Percentiles rank a stretch among this genome's conserved stretches.
These are phyloP conservation scores for Oreochromis niloticus DNA, from an alignment of 2,113 vertebrate species.

Conservation along the genomic window DNA sequence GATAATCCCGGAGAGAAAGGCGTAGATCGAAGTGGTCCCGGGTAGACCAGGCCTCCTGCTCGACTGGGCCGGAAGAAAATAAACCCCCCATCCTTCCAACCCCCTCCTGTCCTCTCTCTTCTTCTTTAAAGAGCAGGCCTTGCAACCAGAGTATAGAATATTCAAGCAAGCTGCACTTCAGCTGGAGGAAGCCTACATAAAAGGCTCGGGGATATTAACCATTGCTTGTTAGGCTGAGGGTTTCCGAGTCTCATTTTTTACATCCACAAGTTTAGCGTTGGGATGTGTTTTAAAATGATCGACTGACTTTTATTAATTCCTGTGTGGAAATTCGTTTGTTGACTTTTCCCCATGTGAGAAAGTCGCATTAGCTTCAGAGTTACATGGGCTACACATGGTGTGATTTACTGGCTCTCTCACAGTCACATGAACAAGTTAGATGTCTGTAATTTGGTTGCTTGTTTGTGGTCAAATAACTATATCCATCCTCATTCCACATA, in stretches of 20 bases:
- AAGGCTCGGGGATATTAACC: conserved; percentile 27
- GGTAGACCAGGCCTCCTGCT: conserved; percentile 60
- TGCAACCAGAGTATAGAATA: conserved; percentile 58
- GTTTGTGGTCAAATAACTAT: neutral
- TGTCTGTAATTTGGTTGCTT: neutral
- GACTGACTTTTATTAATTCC: neutral
- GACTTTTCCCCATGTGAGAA: neutral
- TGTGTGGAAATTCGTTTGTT: neutral
- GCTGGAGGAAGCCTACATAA: conserved; percentile 24
- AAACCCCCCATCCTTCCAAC: neutral
- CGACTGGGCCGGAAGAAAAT: conserved; percentile 53
- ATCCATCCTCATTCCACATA: neutral
- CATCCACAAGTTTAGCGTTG: neutral
- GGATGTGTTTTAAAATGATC: neutral
- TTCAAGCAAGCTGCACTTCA: conserved; percentile 57
- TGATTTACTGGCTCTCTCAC: neutral
- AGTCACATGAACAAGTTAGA: neutral
- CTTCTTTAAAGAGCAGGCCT: conserved; percentile 44
- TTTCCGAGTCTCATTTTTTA: neutral
- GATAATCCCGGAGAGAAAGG: conserved; percentile 75
- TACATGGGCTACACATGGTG: neutral
- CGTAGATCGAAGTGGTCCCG: conserved; percentile 70
- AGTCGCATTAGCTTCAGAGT: neutral
- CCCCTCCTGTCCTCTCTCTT: neutral
- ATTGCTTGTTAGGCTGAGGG: neutral